Percentiles rank a stretch among this genome's conserved stretches.
Evolutionary conservation across 2,113 vertebrate species (phyloP).

Genomic region (Pterophyllum scalare): DNA sequence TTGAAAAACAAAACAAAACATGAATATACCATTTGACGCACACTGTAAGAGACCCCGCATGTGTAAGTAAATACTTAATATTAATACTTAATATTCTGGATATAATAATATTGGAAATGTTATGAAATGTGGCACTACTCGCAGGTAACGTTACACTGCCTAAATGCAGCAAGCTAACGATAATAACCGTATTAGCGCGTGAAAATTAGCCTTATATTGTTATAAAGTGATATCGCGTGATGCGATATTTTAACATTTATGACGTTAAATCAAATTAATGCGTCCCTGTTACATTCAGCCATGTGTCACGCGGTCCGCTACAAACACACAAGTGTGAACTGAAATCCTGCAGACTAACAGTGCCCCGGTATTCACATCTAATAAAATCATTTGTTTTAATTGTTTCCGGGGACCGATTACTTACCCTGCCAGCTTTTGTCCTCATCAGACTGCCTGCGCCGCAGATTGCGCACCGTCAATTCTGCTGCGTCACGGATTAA

Average conservation of each 20-base stretch:
- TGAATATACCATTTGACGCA: accelerated
- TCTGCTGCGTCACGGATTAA: slow-evolving; percentile 72
- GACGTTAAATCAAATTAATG: not conserved
- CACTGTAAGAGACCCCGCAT: not conserved
- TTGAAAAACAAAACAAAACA: not conserved
- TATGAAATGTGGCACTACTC: not conserved
- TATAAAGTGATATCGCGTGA: not conserved
- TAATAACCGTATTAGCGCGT: not conserved
- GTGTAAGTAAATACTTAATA: not conserved
- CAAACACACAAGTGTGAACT: not conserved
- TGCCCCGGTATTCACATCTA: not conserved
- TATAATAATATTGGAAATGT: not conserved
- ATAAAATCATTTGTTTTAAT: not conserved
- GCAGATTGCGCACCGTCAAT: slow-evolving; percentile 47
- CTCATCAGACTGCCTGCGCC: slow-evolving; percentile 11
- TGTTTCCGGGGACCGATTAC: not conserved
- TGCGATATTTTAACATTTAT: not conserved
- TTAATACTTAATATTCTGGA: not conserved
- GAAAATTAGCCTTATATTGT: not conserved
- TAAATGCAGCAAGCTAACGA: not conserved
- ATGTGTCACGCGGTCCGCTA: not conserved
- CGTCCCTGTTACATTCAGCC: not conserved
- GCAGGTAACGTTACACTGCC: not conserved
- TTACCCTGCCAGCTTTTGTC: slow-evolving; percentile 41
- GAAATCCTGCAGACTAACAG: not conserved